These are phyloP conservation scores for Tubulanus polymorphus DNA, from an alignment of 2,888 invertebrate species.

Conservation along the genomic window DNA sequence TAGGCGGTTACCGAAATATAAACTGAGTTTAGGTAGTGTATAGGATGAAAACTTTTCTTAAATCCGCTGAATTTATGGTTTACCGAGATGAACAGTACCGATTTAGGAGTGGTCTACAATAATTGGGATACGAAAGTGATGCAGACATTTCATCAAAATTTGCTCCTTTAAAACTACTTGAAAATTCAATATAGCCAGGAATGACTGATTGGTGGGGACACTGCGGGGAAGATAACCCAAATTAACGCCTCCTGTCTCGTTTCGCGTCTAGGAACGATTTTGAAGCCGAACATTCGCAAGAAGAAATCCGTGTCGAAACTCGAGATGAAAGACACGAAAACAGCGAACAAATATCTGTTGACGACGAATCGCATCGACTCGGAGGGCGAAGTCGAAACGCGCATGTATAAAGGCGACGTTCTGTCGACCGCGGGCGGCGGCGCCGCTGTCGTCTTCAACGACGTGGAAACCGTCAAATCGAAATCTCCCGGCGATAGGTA, in stretches of 20 bases:
- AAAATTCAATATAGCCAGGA: too few species aligned
- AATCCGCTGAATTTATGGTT: too few species aligned
- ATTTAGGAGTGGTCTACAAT: too few species aligned
- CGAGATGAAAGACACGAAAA: constrained; percentile 68
- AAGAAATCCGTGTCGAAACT: constrained; percentile 77
- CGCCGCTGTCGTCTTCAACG: constrained; percentile 88
- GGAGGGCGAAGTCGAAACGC: constrained; percentile 86
- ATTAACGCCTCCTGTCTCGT: not conserved
- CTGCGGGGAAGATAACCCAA: not conserved
- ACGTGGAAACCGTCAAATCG: constrained; percentile 74
- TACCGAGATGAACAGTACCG: too few species aligned
- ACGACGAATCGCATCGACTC: constrained; percentile 88
- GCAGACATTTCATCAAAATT: too few species aligned
- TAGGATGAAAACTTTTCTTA: too few species aligned
- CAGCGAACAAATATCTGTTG: constrained; percentile 81
- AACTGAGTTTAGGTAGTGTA: too few species aligned
- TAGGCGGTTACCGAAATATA: too few species aligned
- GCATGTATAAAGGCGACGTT: constrained; percentile 70
- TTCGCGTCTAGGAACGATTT: constrained; percentile 74
- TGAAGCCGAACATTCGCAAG: constrained; percentile 75
- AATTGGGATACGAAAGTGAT: too few species aligned
- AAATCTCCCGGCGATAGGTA: constrained; percentile 40
- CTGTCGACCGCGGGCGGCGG: constrained; percentile 92
- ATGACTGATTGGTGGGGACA: constrained; percentile 16
- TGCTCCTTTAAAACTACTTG: too few species aligned